Percentiles rank a stretch among this genome's conserved stretches.
phyloP scores from a whole-genome alignment of 1,140 invertebrate species.

The Pentalonia nigronervosa region DNA sequence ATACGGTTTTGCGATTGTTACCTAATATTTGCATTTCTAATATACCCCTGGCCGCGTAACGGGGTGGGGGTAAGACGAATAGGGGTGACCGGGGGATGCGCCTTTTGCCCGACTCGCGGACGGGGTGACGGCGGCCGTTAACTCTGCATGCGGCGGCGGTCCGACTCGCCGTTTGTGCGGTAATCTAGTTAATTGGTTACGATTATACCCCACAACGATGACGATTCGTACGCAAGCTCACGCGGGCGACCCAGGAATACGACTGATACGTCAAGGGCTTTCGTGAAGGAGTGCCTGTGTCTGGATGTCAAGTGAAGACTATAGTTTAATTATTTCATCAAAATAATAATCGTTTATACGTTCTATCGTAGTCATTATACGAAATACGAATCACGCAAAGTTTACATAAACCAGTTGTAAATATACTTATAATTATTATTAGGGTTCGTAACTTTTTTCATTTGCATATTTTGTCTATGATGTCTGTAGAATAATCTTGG shows the following conservation, averaged over 20 bases:
- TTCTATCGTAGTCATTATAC: neutral
- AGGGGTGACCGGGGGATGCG: neutral
- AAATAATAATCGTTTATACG: neutral
- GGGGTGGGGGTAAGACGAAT: neutral
- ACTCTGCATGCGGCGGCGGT: too few relatives aligned
- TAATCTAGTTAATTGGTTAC: neutral
- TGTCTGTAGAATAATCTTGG: neutral
- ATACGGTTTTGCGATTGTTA: neutral
- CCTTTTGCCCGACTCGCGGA: neutral
- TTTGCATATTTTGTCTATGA: neutral
- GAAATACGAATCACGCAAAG: neutral
- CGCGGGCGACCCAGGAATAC: neutral
- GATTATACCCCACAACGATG: neutral
- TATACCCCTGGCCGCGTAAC: neutral
- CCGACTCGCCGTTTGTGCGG: neutral
- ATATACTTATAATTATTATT: neutral
- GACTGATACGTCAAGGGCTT: neutral
- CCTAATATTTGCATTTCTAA: neutral
- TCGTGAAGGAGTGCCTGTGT: neutral
- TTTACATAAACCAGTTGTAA: neutral
- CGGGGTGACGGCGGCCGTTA: neutral
- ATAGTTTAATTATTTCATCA: neutral
- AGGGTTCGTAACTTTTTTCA: neutral
- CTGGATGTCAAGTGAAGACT: neutral
- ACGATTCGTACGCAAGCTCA: neutral